A percentile compares a stretch with the other conserved stretches of the same genome.
These are phyloP conservation scores for Diarsia brunnea DNA, from an alignment of 2,888 invertebrate species.

Conservation along the genomic window DNA sequence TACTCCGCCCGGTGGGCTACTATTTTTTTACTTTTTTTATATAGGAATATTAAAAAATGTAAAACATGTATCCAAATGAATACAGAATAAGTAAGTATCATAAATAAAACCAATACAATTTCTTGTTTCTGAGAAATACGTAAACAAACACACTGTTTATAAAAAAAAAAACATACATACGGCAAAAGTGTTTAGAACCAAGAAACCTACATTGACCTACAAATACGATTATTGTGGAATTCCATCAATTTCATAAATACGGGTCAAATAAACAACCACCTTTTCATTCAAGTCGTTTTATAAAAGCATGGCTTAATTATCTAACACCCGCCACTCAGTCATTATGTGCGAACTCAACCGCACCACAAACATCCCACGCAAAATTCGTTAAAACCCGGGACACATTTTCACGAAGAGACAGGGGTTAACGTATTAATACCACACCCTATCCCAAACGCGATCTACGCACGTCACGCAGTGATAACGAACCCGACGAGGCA, in stretches of 20 bases:
- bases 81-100: too few relatives aligned
- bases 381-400: constrained; percentile 5
- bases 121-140: too few relatives aligned
- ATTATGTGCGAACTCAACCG: background rate
- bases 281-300: background rate
- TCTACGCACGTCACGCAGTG: background rate
- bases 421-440: background rate
- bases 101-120: too few relatives aligned
- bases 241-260: background rate
- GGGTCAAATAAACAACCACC: background rate
- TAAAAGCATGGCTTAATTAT: background rate
- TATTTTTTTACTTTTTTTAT: too few relatives aligned
- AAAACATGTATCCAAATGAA: too few relatives aligned
- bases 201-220: background rate
- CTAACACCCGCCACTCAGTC: background rate
- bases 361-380: background rate
- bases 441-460: constrained; percentile 26
- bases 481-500: background rate
- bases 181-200: background rate
- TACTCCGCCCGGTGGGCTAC: too few relatives aligned
- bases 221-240: background rate
- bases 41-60: too few relatives aligned
- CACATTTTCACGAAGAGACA: constrained; percentile 2
- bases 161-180: background rate
- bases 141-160: too few relatives aligned